These are phyloP conservation scores for Zosterops japonicus DNA, from an alignment of 2,113 vertebrate species.

Conservation along the genomic window DNA sequence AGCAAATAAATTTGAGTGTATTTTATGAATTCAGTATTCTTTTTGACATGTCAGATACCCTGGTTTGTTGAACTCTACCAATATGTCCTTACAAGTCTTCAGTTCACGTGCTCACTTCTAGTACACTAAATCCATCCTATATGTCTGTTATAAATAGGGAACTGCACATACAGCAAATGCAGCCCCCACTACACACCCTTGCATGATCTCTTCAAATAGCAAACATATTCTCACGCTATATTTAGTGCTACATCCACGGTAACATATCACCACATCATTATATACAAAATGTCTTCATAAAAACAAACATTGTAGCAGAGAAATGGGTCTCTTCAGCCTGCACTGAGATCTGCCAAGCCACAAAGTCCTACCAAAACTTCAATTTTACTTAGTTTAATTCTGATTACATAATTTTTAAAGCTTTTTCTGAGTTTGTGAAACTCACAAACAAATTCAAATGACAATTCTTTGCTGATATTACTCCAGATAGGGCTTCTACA, in stretches of 20 bases:
- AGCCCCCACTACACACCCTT: slow-evolving; percentile 33
- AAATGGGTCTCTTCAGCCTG: background rate
- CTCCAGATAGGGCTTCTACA: background rate
- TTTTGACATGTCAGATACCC: background rate
- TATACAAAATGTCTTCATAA: slow-evolving; percentile 46
- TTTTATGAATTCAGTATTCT: background rate
- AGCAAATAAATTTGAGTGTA: background rate
- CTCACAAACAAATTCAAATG: background rate
- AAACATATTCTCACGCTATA: slow-evolving; percentile 58
- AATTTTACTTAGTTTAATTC: background rate
- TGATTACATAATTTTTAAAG: background rate
- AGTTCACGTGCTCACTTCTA: background rate
- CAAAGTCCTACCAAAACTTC: background rate
- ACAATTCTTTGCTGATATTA: background rate
- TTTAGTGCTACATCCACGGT: slow-evolving; percentile 57
- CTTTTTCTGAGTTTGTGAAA: background rate
- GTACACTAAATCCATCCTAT: slow-evolving; percentile 69
- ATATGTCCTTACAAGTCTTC: slow-evolving; percentile 33
- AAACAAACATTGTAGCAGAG: background rate
- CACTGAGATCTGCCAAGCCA: background rate
- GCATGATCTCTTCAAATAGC: slow-evolving; percentile 45
- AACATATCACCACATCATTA: slow-evolving; percentile 59
- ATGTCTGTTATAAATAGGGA: slow-evolving; percentile 62
- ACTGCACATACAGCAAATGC: slow-evolving; percentile 48
- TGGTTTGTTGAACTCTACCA: background rate